phyloP scores from a whole-genome alignment of 2,888 invertebrate species.

The Nemapogon koenigi region DNA sequence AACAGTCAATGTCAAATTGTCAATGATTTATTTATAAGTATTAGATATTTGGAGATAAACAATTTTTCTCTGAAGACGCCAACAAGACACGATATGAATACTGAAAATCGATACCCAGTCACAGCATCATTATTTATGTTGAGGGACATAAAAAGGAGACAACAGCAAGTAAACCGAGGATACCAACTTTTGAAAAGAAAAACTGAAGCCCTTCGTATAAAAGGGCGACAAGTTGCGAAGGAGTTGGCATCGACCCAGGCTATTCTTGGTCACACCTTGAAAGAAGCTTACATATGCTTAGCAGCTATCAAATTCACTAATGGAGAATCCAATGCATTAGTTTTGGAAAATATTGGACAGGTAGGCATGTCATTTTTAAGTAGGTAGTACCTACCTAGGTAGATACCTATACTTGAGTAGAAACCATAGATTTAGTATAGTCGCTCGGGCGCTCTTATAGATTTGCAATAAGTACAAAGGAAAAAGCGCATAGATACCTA shows the following conservation, averaged over 20 bases:
- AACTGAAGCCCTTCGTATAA: constrained; percentile 41
- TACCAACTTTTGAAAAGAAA: constrained; percentile 44
- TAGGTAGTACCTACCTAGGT: no score
- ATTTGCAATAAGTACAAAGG: no score
- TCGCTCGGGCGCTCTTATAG: no score
- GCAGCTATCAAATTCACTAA: constrained; percentile 55
- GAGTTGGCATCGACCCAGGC: constrained; percentile 42
- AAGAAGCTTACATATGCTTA: constrained; percentile 49
- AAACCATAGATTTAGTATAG: no score
- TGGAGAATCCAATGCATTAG: constrained; percentile 52
- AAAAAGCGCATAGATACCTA: no score
- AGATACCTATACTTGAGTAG: no score
- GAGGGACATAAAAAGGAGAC: constrained; percentile 46
- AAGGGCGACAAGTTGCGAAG: constrained; percentile 37
- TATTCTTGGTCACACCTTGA: constrained; percentile 37
- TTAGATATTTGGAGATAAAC: not conserved
- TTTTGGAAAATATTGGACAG: constrained; percentile 51
- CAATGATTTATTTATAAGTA: no score
- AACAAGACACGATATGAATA: constrained; percentile 34
- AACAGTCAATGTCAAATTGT: no score
- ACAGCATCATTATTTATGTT: constrained; percentile 52
- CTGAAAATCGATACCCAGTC: constrained; percentile 46
- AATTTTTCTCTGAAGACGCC: not conserved
- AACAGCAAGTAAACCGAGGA: constrained; percentile 43
- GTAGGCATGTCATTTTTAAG: no score